These are phyloP conservation scores for Schizopygopsis pylzovi DNA, from an alignment of 2,797 vertebrate species.

Conservation along the genomic window DNA sequence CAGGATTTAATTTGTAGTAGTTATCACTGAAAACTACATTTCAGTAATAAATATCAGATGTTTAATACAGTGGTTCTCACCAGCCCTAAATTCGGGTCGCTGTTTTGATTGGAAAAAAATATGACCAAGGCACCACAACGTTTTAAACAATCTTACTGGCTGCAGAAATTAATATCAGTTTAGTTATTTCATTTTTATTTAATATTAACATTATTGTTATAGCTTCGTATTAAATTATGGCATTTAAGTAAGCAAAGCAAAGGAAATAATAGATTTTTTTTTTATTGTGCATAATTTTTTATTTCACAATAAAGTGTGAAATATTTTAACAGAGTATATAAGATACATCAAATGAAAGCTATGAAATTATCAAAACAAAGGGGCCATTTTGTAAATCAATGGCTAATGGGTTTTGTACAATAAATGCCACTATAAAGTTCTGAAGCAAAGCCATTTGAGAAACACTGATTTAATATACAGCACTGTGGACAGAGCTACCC, in stretches of 20 bases:
- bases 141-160: not conserved
- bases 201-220: not conserved
- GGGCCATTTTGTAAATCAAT: not conserved
- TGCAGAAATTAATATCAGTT: not conserved
- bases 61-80: conserved; percentile 29
- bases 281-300: not conserved
- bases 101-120: not conserved
- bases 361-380: not conserved
- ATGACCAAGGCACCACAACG: not conserved
- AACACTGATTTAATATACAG: conserved; percentile 9
- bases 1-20: not conserved
- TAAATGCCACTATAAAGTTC: not conserved
- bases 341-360: not conserved
- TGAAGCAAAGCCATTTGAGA: conserved; percentile 10
- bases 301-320: not conserved
- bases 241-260: not conserved
- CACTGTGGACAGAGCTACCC: conserved; percentile 6
- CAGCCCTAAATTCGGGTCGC: not conserved
- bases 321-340: not conserved
- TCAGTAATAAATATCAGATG: not conserved
- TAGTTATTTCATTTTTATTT: not conserved
- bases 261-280: not conserved
- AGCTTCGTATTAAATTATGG: not conserved
- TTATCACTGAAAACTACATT: not conserved
- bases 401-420: not conserved